phyloP scores from a whole-genome alignment of 1,140 invertebrate species.

The Zaprionus nigranus region DNA sequence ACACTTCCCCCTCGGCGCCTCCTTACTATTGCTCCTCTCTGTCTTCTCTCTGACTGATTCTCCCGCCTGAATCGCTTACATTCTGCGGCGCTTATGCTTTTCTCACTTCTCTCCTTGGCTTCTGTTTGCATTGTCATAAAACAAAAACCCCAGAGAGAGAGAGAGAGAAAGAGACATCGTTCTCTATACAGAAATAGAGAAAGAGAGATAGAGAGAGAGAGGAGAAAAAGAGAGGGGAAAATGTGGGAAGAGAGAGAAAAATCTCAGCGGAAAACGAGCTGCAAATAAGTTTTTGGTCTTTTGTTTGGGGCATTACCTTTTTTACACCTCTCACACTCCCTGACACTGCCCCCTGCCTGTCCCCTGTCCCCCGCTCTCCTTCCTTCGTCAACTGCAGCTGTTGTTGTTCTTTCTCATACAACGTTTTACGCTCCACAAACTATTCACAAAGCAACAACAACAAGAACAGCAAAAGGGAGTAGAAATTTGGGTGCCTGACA shows the following conservation, averaged over 20 bases:
- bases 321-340: slow-evolving; percentile 56
- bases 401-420: slow-evolving; percentile 28
- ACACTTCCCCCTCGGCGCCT: background rate
- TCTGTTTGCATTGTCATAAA: slow-evolving; percentile 55
- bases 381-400: slow-evolving; percentile 5
- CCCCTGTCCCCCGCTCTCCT: background rate
- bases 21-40: background rate
- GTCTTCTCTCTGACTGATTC: slow-evolving; percentile 4
- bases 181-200: background rate
- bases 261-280: slow-evolving; percentile 55
- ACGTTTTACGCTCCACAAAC: slow-evolving; percentile 50
- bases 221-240: background rate
- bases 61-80: slow-evolving; percentile 49
- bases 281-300: slow-evolving; percentile 46
- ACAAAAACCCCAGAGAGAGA: slow-evolving; percentile 21
- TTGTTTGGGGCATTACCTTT: slow-evolving; percentile 49
- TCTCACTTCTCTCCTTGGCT: slow-evolving; percentile 31
- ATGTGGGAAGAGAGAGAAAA: slow-evolving; percentile 37
- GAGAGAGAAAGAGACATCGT: background rate
- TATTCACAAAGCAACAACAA: slow-evolving; percentile 18
- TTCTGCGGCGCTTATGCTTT: slow-evolving; percentile 64
- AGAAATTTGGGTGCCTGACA: slow-evolving; percentile 25
- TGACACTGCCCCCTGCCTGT: background rate
- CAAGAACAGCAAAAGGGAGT: slow-evolving; percentile 2
- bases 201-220: slow-evolving; percentile 7